Percentiles rank a stretch among this genome's conserved stretches.
phyloP scores from a whole-genome alignment of 2,888 invertebrate genomes.

The Sinopyrophorus schimmeli region DNA sequence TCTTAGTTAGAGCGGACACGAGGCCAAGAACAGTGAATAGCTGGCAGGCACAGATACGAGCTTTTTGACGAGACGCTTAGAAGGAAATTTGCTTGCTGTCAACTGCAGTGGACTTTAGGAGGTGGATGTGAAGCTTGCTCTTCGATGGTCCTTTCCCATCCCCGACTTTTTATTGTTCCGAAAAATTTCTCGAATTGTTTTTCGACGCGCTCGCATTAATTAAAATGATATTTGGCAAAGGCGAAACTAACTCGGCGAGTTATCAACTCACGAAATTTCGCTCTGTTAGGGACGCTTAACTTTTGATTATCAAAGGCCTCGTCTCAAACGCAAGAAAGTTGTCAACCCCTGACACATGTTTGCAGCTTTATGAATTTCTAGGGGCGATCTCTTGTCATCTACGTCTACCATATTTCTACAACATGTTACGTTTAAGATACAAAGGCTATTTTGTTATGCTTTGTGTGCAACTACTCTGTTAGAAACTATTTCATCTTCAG shows the following conservation, averaged over 20 bases:
- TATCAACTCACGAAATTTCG: background rate
- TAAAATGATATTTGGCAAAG: too few species aligned
- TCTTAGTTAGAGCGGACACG: conserved; percentile 46
- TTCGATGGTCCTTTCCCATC: too few species aligned
- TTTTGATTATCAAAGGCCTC: conserved; percentile 19
- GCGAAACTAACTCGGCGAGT: too few species aligned
- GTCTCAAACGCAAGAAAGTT: conserved; percentile 21
- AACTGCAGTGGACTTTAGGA: conserved; percentile 36
- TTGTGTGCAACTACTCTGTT: too few species aligned
- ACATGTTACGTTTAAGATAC: conserved; percentile 36
- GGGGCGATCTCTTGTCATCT: conserved; percentile 36
- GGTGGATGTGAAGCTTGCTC: conserved; percentile 5
- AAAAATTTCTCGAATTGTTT: conserved; percentile 2
- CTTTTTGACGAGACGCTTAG: conserved; percentile 41
- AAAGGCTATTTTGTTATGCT: conserved; percentile 38
- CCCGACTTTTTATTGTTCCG: conserved; percentile 1
- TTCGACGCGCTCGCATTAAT: too few species aligned
- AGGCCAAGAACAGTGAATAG: conserved; percentile 42
- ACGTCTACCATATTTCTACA: conserved; percentile 34
- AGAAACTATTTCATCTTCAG: too few species aligned
- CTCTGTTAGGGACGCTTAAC: conserved; percentile 14
- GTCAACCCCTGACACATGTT: conserved; percentile 28
- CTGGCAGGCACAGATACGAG: conserved; percentile 44
- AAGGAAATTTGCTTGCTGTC: conserved; percentile 45
- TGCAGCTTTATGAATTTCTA: conserved; percentile 31